Base-by-base conservation (phyloP, 64 coral and sea anemone genomes). In the Astreopora myriophthalma region DNA sequence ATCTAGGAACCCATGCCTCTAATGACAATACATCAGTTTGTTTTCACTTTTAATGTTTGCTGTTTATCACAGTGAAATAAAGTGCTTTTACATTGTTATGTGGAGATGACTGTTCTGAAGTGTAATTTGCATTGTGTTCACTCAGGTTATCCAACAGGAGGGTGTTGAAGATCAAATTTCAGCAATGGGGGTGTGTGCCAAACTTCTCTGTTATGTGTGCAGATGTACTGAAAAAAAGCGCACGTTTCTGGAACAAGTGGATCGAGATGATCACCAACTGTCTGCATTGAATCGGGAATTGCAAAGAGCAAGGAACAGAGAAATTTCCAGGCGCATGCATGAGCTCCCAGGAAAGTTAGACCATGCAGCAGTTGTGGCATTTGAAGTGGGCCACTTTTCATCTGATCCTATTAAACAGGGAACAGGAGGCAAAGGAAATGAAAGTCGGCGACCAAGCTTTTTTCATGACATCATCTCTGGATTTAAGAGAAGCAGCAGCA, bases 261-360 rank as follows among this genome's bases (percentile, higher is more conserved):
- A 86, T 33, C 40, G 52, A 55, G 88, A 94, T 19, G 84, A 86
- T 75, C 88, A 86, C 36, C 69, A 58, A 6, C 20, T 84, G 10
- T 46, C 32, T 63, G 61, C 26, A 42, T 39, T 39, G 60, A 89
- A 73, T 19, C 68, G 30, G 52, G 33, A 64, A 63, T 65, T 64
- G 81, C 90, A 69, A 0, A 48, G 85, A 71, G 75, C 70, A 29
- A 57, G 70, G 51, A 79, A 96, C 29, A 92, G 52, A 37, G 85
- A 96, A 68, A 92, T 96, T 60, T 69, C 73, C 19, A 88, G 88
- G 79, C 71, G 68, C 8, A 93, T 93, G 90, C 92, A 74, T 76
- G 89, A 92, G 71, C 85, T 95, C 17, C 93, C 96, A n/a, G 97
- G 97, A 28, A 99, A 99, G 90, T 85, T 99, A 28, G 97, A 99